Evolutionary conservation across 64 coral and sea anemone species (phyloP), one percentile per base, ranked within the genome.

Genomic region (Actinia tenebrosa): DNA sequence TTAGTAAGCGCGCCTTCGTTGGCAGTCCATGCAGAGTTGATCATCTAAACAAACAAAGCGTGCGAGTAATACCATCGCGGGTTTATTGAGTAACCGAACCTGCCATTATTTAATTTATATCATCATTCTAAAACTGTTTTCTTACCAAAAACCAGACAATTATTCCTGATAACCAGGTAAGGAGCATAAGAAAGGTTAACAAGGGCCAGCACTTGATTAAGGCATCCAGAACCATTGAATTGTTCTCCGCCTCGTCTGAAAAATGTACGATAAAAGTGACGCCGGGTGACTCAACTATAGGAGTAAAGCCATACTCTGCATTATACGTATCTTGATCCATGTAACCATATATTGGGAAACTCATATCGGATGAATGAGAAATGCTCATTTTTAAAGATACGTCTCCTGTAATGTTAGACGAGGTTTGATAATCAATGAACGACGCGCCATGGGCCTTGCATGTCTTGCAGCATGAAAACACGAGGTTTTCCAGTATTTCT

Each of bases 131-230:
- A 37, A 37, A 37, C 30, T 37, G 30, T 37, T 37, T 37, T 5
- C 47, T 50, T 50, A 98, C 95, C 55, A 98, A 84, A 80, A 86
- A 81, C 95, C 95, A 98, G 25, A 94, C 83, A 47, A 94, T 87
- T 0, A 94, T 66, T 16, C 95, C 95, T 71, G 95, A 89, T 7
- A 91, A 45, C 26, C 43, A 71, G 3, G 87, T 89, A 55, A 91
- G 79, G 16, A 94, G 4, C 7, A 94, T 13, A 11, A 87, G 82
- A 37, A 98, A 30, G 11, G 80, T n/a, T 16, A 98, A 0, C 19
- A 94, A 80, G 4, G 92, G 87, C 53, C 89, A 86, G 15, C 77
- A 86, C 7, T 37, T 18, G 30, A 94, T 45, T 7, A 98, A 25
- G 18, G 84, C 61, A 10, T 58, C 5, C 8, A 91, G 83, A 89